A percentile compares a stretch with the other conserved stretches of the same genome.
Conservation (phyloP, 2,797 vertebrate species). For the Holocentrus rufus region DNA sequence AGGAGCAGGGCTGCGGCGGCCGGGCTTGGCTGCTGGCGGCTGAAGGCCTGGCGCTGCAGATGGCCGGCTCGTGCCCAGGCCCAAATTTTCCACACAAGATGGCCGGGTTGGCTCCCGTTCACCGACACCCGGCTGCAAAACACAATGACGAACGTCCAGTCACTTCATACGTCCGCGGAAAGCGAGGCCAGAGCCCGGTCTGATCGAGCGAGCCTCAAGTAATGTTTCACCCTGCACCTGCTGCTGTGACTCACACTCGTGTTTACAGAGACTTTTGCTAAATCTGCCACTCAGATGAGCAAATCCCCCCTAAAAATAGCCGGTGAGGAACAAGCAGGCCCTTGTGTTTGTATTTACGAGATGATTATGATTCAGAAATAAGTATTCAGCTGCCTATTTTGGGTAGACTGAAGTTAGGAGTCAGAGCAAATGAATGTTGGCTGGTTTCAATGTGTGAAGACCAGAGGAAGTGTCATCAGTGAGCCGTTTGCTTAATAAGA, state of each 20-base stretch:
- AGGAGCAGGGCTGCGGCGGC: slow-evolving; percentile 57
- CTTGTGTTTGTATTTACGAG: no score
- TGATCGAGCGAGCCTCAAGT: slow-evolving; percentile 27
- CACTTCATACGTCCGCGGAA: slow-evolving; percentile 22
- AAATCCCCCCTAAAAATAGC: slow-evolving; percentile 45
- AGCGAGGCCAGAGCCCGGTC: slow-evolving; percentile 25
- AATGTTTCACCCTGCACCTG: slow-evolving; percentile 72
- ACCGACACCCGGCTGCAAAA: slow-evolving; percentile 78
- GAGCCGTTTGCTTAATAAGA: slow-evolving; percentile 11
- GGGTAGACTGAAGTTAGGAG: slow-evolving; percentile 25
- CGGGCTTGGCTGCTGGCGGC: slow-evolving; percentile 73
- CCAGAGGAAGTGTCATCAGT: no score
- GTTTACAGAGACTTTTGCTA: slow-evolving; percentile 43
- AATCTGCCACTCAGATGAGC: slow-evolving; percentile 38
- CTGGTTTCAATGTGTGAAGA: slow-evolving; percentile 2
- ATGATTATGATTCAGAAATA: slow-evolving; percentile 16
- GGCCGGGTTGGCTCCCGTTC: slow-evolving; percentile 78
- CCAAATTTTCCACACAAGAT: slow-evolving; percentile 80
- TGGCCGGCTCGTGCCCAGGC: slow-evolving; percentile 78
- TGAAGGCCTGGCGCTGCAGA: slow-evolving; percentile 79
- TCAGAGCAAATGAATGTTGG: slow-evolving; percentile 21
- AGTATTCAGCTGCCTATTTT: slow-evolving; percentile 39
- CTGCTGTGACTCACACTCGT: slow-evolving; percentile 53
- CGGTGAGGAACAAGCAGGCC: not conserved
- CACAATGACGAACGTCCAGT: slow-evolving; percentile 76